A percentile compares a stretch with the other conserved stretches of the same genome.
These are phyloP conservation scores for Strongylocentrotus purpuratus DNA, from an alignment of 35 echinoderm and acorn worm genomes.

Conservation along the genomic window DNA sequence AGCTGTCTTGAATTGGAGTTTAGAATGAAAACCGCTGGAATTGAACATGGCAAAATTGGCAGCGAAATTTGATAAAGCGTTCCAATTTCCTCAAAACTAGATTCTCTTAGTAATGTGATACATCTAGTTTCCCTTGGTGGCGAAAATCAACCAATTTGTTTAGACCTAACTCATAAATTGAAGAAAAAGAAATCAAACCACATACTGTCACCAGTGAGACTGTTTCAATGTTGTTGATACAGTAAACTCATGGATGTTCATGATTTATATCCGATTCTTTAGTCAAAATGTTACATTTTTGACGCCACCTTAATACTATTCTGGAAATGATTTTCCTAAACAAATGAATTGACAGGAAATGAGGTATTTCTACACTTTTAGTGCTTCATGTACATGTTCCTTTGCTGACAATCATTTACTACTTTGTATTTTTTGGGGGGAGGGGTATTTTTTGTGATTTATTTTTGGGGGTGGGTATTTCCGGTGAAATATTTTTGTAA, in stretches of 20 bases:
- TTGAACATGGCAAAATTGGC: not conserved
- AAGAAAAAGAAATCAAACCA: not conserved
- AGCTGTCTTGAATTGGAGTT: not conserved
- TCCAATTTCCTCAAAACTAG: not conserved
- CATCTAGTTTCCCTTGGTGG: not conserved
- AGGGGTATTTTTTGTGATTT: no score
- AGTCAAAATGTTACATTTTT: not conserved
- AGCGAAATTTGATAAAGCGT: not conserved
- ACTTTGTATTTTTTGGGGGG: not conserved
- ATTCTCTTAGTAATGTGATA: not conserved
- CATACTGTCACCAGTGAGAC: not conserved
- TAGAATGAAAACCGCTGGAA: not conserved
- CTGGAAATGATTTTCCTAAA: not conserved
- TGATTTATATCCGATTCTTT: not conserved
- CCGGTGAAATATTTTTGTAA: no score
- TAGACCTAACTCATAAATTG: not conserved
- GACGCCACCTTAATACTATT: not conserved
- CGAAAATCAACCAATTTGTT: not conserved
- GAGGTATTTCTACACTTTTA: not conserved
- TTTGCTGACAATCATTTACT: not conserved
- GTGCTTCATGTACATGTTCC: not conserved
- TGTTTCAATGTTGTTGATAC: not conserved
- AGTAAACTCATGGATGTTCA: not conserved
- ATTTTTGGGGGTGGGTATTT: no score
- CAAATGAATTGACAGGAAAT: not conserved